Conservation (phyloP, 1,140 invertebrate species). For the Drosophila obscura region DNA sequence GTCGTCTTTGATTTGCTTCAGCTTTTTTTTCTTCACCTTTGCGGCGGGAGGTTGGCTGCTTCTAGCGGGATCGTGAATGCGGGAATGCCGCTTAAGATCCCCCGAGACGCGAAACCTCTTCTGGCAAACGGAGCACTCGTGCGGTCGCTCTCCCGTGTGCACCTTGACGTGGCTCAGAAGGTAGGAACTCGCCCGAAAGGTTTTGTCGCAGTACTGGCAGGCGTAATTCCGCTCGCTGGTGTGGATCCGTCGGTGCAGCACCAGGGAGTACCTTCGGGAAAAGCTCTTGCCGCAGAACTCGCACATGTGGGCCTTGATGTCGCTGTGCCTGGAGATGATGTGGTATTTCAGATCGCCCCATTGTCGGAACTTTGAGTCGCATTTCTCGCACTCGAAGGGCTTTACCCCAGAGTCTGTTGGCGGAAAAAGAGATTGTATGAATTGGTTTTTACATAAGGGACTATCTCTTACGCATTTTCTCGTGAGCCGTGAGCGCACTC, state of each 20-base stretch:
- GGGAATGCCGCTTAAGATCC: conserved; percentile 94
- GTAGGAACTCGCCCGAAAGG: conserved; percentile 93
- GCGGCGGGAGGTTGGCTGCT: not conserved
- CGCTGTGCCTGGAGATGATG: conserved; percentile 92
- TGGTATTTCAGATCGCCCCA: conserved; percentile 96
- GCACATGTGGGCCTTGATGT: conserved; percentile 92
- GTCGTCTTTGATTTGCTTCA: conserved; percentile 47
- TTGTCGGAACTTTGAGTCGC: conserved; percentile 91
- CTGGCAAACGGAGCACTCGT: conserved; percentile 90
- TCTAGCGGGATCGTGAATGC: conserved; percentile 87
- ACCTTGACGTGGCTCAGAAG: conserved; percentile 94
- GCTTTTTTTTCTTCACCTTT: conserved; percentile 14
- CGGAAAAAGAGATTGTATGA: not conserved
- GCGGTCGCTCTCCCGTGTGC: conserved; percentile 94
- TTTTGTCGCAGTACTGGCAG: conserved; percentile 92
- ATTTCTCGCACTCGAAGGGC: conserved; percentile 91
- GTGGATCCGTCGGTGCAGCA: conserved; percentile 94
- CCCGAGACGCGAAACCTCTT: conserved; percentile 94
- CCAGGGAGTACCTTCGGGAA: conserved; percentile 96
- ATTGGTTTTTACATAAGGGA: not conserved
- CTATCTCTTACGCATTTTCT: conserved; percentile 84
- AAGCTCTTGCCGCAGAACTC: conserved; percentile 96
- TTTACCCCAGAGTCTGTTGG: conserved; percentile 89
- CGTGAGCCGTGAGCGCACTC: conserved; percentile 91
- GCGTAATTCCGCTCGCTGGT: conserved; percentile 95